phyloP scores from a whole-genome alignment of 2,797 vertebrate species.

The Garrulus glandarius region DNA sequence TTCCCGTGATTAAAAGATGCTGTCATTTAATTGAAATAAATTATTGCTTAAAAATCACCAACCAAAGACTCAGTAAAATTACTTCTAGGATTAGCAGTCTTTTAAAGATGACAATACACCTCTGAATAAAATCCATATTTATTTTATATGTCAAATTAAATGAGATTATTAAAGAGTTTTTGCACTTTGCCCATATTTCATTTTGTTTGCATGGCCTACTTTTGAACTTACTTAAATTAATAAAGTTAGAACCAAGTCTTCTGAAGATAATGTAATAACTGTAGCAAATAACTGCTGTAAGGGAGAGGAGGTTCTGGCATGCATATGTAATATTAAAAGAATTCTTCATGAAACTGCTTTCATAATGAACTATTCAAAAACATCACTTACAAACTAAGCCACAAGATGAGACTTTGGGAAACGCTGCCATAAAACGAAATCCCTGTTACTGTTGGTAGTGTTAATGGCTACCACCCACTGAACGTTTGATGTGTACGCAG shows the following conservation, averaged over 20 bases:
- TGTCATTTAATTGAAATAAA: conserved; percentile 64
- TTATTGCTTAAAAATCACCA: conserved; percentile 40
- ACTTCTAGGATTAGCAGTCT: conserved; percentile 30
- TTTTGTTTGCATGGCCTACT: conserved; percentile 17
- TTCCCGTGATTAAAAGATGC: conserved; percentile 58
- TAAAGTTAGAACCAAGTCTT: not conserved
- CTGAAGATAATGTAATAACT: conserved; percentile 22
- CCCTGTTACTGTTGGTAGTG: not conserved
- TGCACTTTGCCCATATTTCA: not conserved
- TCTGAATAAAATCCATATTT: conserved; percentile 40
- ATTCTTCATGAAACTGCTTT: not conserved
- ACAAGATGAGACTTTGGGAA: not conserved
- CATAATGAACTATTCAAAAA: not conserved
- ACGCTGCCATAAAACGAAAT: not conserved
- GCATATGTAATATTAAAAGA: not conserved
- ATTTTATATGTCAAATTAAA: conserved; percentile 31
- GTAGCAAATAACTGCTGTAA: not conserved
- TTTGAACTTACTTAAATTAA: conserved; percentile 36
- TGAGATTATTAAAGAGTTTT: conserved; percentile 1
- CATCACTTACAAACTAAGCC: not conserved
- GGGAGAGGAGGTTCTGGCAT: not conserved
- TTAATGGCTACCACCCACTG: not conserved
- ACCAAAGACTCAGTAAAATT: conserved; percentile 1
- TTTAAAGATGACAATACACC: conserved; percentile 6
- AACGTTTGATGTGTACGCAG: rapidly evolving